phyloP scores from a whole-genome alignment of 2,113 vertebrate species.

The Cavia porcellus region DNA sequence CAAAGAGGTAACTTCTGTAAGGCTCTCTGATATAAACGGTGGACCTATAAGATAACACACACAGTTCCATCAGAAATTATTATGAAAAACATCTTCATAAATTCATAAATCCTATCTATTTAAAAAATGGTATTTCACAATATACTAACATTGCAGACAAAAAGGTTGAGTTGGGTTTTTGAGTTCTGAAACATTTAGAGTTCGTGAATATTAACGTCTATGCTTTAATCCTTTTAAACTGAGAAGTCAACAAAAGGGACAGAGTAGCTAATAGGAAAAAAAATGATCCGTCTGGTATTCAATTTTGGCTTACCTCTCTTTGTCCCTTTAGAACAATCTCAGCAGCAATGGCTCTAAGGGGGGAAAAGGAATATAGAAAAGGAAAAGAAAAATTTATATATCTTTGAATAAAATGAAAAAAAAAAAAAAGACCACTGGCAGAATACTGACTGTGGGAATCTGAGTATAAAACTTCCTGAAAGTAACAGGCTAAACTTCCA shows the following conservation, averaged over 20 bases:
- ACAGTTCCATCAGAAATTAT: conserved; percentile 80
- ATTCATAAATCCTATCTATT: conserved; percentile 54
- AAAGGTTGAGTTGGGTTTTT: conserved; percentile 52
- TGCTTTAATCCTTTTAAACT: conserved; percentile 62
- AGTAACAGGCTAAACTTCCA: conserved; percentile 89
- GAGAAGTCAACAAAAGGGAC: conserved; percentile 57
- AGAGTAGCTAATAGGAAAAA: conserved; percentile 21
- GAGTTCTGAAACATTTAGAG: conserved; percentile 38
- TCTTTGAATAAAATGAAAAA: conserved; percentile 83
- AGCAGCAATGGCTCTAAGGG: conserved; percentile 95
- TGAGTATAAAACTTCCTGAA: conserved; percentile 87
- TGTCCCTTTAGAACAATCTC: conserved; percentile 93
- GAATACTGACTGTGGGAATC: conserved; percentile 88
- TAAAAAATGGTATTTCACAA: conserved; percentile 44
- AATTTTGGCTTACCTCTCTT: conserved; percentile 93
- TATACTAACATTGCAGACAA: conserved; percentile 45
- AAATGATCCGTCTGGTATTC: conserved; percentile 59
- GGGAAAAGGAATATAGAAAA: conserved; percentile 89
- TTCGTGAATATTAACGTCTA: conserved; percentile 62
- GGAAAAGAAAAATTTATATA: conserved; percentile 86
- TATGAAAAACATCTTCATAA: conserved; percentile 60
- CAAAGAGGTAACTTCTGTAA: conserved; percentile 96
- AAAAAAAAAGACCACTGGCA: conserved; percentile 83
- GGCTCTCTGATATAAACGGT: conserved; percentile 95
- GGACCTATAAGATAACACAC: conserved; percentile 91